Conservation (phyloP, 2,113 vertebrate species). For the Crocuta crocuta region DNA sequence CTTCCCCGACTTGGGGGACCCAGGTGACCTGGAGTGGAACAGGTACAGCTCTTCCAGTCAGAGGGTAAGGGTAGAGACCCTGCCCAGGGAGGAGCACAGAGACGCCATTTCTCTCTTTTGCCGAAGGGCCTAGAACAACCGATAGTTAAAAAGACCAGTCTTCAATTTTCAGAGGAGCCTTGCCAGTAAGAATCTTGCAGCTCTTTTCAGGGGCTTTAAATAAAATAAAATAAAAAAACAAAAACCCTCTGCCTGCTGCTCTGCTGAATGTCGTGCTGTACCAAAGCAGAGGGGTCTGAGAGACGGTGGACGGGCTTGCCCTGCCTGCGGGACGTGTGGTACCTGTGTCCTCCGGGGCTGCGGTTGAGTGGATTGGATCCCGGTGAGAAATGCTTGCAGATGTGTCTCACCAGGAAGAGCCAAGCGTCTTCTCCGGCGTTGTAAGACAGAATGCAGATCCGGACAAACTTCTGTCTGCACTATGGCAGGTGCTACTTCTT, state of each 20-base stretch:
- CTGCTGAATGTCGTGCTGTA: too few species aligned
- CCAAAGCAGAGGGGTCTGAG: neutral
- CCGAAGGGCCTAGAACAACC: neutral
- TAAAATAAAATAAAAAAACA: too few species aligned
- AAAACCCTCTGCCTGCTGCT: neutral
- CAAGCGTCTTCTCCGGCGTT: neutral
- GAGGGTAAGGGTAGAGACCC: neutral
- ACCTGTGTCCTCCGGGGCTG: neutral
- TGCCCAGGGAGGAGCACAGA: neutral
- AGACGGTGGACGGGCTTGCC: too few species aligned
- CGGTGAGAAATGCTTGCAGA: neutral
- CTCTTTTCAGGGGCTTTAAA: neutral
- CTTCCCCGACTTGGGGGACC: neutral
- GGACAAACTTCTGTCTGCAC: neutral
- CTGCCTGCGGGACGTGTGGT: rapidly evolving
- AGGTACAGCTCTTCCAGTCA: too few species aligned
- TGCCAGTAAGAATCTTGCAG: neutral
- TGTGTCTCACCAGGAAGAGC: neutral
- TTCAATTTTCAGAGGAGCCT: neutral
- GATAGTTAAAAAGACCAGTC: neutral
- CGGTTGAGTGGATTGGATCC: neutral
- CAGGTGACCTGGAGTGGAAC: neutral
- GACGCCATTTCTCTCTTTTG: neutral
- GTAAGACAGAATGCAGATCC: neutral
- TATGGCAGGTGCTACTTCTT: too few species aligned